Evolutionary conservation across 2,888 invertebrate genomes (phyloP).

Genomic region (Cosmia pyralina): DNA sequence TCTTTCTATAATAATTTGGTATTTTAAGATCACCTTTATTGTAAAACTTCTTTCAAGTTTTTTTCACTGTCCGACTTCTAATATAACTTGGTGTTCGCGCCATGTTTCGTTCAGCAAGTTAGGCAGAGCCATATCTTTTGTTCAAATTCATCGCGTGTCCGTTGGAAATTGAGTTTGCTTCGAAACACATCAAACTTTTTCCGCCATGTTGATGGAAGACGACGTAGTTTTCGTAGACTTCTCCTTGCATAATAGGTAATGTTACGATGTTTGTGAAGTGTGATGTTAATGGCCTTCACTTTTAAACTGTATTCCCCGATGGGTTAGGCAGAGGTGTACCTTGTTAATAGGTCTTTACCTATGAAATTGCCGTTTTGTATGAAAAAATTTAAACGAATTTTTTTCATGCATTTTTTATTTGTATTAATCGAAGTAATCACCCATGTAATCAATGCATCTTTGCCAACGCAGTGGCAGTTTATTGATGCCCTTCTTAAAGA

Average conservation of each 20-base stretch:
- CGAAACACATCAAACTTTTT: slow-evolving; percentile 51
- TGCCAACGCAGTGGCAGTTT: too few relatives aligned
- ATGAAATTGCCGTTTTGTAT: too few relatives aligned
- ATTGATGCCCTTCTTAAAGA: too few relatives aligned
- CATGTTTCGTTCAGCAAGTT: slow-evolving; percentile 34
- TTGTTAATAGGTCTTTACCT: too few relatives aligned
- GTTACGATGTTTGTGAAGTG: not conserved
- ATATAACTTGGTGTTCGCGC: slow-evolving; percentile 29
- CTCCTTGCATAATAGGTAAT: not conserved
- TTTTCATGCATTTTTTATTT: too few relatives aligned
- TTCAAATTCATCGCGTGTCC: slow-evolving; percentile 54
- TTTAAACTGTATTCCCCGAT: too few relatives aligned
- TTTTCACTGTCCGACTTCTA: slow-evolving; percentile 10
- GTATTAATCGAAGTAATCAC: too few relatives aligned
- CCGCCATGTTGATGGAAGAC: slow-evolving; percentile 28
- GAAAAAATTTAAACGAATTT: too few relatives aligned
- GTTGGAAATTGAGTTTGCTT: slow-evolving; percentile 56
- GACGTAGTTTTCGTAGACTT: slow-evolving; percentile 3
- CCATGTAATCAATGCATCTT: too few relatives aligned
- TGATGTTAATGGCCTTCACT: not conserved
- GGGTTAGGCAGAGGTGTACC: too few relatives aligned
- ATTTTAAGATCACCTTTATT: too few relatives aligned
- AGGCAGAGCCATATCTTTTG: slow-evolving; percentile 27
- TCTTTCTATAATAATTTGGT: too few relatives aligned
- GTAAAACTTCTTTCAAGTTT: not conserved